phyloP scores from a whole-genome alignment of 2,113 vertebrate genomes.

The Loxodonta africana region DNA sequence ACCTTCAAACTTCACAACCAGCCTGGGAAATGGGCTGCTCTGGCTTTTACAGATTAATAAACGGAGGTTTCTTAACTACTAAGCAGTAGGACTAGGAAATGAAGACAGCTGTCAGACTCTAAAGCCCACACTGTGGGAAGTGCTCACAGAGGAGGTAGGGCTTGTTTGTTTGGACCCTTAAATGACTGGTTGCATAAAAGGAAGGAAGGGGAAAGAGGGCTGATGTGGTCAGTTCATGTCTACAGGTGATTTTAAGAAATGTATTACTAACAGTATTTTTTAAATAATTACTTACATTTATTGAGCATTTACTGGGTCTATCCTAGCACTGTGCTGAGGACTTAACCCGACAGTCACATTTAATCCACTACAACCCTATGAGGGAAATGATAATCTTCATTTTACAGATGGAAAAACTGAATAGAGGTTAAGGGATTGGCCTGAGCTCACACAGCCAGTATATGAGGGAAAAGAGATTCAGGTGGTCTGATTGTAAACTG shows the following conservation, averaged over 20 bases:
- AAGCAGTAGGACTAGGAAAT: not conserved
- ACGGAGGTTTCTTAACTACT: conserved; percentile 39
- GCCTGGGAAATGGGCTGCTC: not conserved
- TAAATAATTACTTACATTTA: conserved; percentile 30
- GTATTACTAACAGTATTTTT: not conserved
- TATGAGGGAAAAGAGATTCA: not conserved
- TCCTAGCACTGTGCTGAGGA: not conserved
- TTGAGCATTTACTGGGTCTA: not conserved
- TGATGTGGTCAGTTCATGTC: not conserved
- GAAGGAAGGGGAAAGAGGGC: not conserved
- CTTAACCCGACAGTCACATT: not conserved
- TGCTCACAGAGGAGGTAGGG: not conserved
- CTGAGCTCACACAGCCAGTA: not conserved
- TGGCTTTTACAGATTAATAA: not conserved
- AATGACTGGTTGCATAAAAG: not conserved
- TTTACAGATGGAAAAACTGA: conserved; percentile 9
- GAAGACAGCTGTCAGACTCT: not conserved
- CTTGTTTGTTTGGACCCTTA: conserved; percentile 30
- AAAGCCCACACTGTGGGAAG: not conserved
- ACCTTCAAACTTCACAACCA: not conserved
- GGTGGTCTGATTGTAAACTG: not conserved
- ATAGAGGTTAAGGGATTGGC: conserved; percentile 2
- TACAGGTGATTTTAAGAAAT: conserved; percentile 11
- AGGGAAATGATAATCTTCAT: conserved; percentile 31
- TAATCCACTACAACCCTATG: not conserved